phyloP scores from a whole-genome alignment of 2,888 invertebrate genomes.

The Lasioglossum villosulum region DNA sequence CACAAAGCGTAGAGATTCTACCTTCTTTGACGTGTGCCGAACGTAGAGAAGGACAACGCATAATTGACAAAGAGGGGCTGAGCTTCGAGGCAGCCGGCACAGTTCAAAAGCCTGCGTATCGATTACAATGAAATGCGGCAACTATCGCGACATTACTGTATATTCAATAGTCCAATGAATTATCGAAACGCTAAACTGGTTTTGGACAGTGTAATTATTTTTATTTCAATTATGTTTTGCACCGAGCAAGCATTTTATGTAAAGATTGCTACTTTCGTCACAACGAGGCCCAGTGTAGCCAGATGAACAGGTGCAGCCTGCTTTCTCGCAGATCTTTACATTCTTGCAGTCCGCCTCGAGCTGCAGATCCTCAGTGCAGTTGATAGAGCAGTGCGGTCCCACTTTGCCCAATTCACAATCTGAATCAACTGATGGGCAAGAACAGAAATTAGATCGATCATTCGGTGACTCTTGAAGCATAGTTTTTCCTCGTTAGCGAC shows the following conservation, averaged over 20 bases:
- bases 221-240: neutral
- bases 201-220: no score
- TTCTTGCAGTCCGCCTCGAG: slow-evolving; percentile 42
- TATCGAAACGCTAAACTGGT: neutral
- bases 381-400: slow-evolving; percentile 62
- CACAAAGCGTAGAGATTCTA: no score
- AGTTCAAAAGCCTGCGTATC: no score
- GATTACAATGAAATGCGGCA: no score
- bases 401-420: slow-evolving; percentile 57
- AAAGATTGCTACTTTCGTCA: slow-evolving; percentile 43
- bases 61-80: no score
- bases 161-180: neutral
- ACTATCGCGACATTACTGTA: no score
- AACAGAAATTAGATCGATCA: no score
- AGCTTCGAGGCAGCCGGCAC: no score
- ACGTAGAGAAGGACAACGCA: no score
- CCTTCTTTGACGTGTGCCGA: no score
- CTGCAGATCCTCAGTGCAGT: slow-evolving; percentile 38
- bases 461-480: no score
- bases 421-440: slow-evolving; percentile 50
- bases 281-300: slow-evolving; percentile 62
- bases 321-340: slow-evolving; percentile 59
- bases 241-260: neutral
- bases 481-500: no score
- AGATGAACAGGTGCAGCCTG: slow-evolving; percentile 68